These are phyloP conservation scores for Panulirus ornatus DNA, from an alignment of 1,140 invertebrate genomes.

Conservation along the genomic window DNA sequence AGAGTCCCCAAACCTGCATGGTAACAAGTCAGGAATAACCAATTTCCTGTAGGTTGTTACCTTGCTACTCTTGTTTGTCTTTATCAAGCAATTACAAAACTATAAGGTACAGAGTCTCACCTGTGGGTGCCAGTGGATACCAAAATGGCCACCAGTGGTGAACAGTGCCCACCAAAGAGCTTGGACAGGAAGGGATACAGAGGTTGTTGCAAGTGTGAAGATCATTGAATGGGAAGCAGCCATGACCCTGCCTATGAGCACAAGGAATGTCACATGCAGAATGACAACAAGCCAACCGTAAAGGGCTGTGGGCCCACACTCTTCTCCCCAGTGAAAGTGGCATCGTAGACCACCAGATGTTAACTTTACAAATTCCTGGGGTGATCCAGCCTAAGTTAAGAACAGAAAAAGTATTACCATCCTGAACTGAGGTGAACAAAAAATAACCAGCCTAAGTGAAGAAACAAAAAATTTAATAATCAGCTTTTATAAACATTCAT, in stretches of 20 bases:
- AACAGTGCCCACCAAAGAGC: conserved; percentile 69
- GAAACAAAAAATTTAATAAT: background rate
- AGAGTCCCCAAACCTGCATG: no score
- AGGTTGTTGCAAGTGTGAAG: conserved; percentile 57
- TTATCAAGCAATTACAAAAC: no score
- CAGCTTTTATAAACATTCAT: no score
- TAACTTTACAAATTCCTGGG: conserved; percentile 50
- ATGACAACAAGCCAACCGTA: conserved; percentile 57
- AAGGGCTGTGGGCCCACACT: conserved; percentile 58
- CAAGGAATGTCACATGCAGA: conserved; percentile 36
- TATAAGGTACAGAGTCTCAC: conserved; percentile 3
- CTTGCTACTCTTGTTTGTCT: no score
- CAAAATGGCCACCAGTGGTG: conserved; percentile 48
- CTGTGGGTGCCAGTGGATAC: conserved; percentile 61
- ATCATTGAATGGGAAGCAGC: conserved; percentile 37
- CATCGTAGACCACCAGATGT: conserved; percentile 44
- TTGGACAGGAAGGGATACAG: conserved; percentile 61
- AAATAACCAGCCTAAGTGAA: background rate
- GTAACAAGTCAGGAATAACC: no score
- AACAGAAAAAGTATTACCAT: background rate
- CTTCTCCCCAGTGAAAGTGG: conserved; percentile 57
- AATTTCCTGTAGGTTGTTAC: no score
- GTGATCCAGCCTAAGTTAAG: conserved; percentile 58
- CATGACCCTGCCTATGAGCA: conserved; percentile 46
- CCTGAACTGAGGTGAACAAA: background rate